A percentile compares a stretch with the other conserved stretches of the same genome.
These are phyloP conservation scores for Trididemnum miniatum DNA, from an alignment of 23 tunicate species.

Conservation along the genomic window DNA sequence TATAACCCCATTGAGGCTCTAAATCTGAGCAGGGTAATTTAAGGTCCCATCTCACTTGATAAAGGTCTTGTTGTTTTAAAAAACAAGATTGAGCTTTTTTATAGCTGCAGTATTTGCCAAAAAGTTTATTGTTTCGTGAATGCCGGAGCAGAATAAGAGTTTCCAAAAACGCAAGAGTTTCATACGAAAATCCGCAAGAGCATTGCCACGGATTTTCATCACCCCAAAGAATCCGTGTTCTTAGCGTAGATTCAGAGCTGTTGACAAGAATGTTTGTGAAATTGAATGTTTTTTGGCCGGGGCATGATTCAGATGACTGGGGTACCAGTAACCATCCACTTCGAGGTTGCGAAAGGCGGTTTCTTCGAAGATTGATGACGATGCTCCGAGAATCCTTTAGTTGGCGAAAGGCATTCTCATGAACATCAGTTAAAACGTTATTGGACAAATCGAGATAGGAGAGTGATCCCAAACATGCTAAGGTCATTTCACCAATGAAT, in stretches of 20 bases:
- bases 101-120: not conserved
- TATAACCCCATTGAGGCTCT: not conserved
- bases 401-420: conserved; percentile 33
- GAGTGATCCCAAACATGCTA: conserved; percentile 42
- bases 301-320: not conserved
- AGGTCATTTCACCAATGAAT: conserved; percentile 11
- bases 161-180: conserved; percentile 18
- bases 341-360: conserved; percentile 42
- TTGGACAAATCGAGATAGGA: conserved; percentile 49
- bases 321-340: conserved; percentile 42
- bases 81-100: not conserved
- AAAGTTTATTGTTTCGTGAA: not conserved
- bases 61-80: not conserved
- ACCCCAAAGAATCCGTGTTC: conserved; percentile 43
- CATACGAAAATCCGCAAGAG: conserved; percentile 3
- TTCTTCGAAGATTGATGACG: conserved; percentile 40
- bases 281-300: not conserved
- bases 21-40: not conserved
- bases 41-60: not conserved
- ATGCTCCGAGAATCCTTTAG: conserved; percentile 26
- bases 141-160: conserved; percentile 4
- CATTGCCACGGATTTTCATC: conserved; percentile 69
- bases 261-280: not conserved
- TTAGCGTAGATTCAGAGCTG: not conserved
- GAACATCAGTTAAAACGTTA: conserved; percentile 46